These are phyloP conservation scores for Taenioides sp. DNA, from an alignment of 2,797 vertebrate species.

Conservation along the genomic window DNA sequence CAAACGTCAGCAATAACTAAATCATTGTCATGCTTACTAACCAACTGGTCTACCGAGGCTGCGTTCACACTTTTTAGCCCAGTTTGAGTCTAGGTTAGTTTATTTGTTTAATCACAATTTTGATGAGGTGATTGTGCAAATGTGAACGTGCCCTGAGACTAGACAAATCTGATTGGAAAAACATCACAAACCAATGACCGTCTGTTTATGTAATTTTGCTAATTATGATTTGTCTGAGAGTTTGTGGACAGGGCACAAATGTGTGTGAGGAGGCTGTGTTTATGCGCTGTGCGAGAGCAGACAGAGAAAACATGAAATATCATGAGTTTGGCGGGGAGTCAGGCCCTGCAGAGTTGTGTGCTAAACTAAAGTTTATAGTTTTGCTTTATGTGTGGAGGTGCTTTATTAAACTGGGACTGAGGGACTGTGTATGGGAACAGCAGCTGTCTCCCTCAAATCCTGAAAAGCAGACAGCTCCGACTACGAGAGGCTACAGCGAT, in stretches of 20 bases:
- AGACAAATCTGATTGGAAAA: neutral
- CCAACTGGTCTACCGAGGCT: neutral
- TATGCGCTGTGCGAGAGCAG: constrained; percentile 24
- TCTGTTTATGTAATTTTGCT: constrained; percentile 43
- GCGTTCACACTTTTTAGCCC: too few species aligned
- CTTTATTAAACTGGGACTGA: constrained; percentile 60
- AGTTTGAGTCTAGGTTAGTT: too few species aligned
- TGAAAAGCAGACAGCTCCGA: constrained; percentile 20
- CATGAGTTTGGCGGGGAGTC: constrained; percentile 29
- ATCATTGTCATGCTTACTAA: neutral
- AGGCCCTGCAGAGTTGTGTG: constrained; percentile 34
- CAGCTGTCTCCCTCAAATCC: constrained; percentile 51
- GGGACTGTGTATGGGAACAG: constrained; percentile 49
- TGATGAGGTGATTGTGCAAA: too few species aligned
- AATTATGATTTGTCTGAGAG: neutral
- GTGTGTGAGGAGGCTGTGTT: neutral
- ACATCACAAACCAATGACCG: neutral
- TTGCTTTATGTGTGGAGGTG: constrained; percentile 29
- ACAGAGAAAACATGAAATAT: constrained; percentile 22
- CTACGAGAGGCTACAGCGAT: constrained; percentile 20
- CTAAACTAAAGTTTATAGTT: constrained; percentile 37
- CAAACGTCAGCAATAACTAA: neutral
- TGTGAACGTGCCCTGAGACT: neutral
- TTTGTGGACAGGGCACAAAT: neutral
- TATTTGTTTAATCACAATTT: too few species aligned